These are phyloP conservation scores for Lynx canadensis DNA, from an alignment of 2,113 vertebrate species.

Conservation along the genomic window DNA sequence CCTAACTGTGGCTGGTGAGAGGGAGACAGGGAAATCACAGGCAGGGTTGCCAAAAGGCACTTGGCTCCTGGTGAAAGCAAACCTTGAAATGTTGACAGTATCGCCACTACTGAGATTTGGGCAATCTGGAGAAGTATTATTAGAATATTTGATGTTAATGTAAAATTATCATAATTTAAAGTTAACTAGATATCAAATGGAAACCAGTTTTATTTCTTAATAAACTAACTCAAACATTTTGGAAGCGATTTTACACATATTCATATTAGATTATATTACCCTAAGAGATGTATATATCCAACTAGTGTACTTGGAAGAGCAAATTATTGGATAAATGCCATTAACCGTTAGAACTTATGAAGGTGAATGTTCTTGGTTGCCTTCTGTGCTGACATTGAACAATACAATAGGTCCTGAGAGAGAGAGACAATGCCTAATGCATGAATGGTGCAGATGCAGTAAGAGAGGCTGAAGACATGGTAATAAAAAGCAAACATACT, in stretches of 20 bases:
- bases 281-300: neutral
- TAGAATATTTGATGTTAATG: conserved; percentile 27
- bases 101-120: neutral
- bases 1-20: neutral
- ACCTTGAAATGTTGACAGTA: neutral
- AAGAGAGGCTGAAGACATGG: neutral
- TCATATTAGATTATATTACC: neutral
- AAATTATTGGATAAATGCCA: conserved; percentile 39
- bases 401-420: neutral
- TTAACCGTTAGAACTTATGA: neutral
- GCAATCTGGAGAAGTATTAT: neutral
- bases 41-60: neutral
- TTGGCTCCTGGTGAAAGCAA: neutral
- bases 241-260: neutral
- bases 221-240: neutral
- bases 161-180: conserved; percentile 12
- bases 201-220: conserved; percentile 42
- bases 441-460: neutral
- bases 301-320: neutral
- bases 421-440: neutral
- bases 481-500: neutral
- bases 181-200: neutral
- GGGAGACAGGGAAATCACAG: neutral
- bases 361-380: conserved; percentile 24
- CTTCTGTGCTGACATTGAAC: neutral